phyloP scores from a whole-genome alignment of 2,888 invertebrate species.

The Seira musarum region DNA sequence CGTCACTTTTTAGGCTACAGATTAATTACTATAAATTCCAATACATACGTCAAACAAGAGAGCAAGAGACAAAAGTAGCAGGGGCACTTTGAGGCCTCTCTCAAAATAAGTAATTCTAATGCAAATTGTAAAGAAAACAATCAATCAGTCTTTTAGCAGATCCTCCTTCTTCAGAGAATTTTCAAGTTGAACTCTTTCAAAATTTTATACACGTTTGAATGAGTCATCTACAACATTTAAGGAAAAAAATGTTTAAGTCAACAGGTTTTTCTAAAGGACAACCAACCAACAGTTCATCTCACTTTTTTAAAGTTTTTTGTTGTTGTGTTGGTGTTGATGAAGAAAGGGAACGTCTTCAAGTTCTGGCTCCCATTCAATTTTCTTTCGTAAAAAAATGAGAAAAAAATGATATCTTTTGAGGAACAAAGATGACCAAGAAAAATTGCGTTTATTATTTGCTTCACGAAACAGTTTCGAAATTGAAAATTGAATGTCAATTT shows the following conservation, averaged over 20 bases:
- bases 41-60: background rate
- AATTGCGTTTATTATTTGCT: too few relatives aligned
- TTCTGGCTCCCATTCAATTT: constrained; percentile 1
- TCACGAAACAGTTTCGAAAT: background rate
- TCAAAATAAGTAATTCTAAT: background rate
- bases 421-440: too few relatives aligned
- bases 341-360: background rate
- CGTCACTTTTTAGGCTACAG: background rate
- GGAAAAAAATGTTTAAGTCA: background rate
- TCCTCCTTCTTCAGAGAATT: background rate
- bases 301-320: background rate
- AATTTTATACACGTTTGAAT: background rate
- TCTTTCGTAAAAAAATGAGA: background rate
- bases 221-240: background rate
- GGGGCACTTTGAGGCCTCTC: too few relatives aligned
- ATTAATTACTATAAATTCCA: constrained; percentile 5
- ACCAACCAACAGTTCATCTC: background rate
- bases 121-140: background rate
- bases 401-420: background rate
- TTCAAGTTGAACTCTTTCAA: constrained; percentile 5
- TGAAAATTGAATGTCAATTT: constrained; percentile 3
- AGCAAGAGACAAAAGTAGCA: background rate
- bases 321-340: constrained; percentile 1
- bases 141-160: background rate
- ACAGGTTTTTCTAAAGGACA: background rate